phyloP scores from a whole-genome alignment of 2,113 vertebrate species.

The Phalacrocorax pelagicus region DNA sequence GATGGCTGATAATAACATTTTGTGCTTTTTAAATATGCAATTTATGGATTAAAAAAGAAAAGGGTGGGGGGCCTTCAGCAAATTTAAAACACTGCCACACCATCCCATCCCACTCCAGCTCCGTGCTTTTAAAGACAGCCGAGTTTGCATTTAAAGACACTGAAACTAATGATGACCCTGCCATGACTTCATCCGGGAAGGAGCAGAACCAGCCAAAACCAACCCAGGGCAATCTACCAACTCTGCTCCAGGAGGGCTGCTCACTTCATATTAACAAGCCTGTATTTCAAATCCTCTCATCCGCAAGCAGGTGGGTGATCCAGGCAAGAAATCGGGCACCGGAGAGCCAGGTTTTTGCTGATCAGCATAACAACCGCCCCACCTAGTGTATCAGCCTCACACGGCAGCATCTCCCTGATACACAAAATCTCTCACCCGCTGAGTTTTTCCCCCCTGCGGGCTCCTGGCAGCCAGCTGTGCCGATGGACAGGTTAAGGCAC shows the following conservation, averaged over 20 bases:
- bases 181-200: neutral
- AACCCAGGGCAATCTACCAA: neutral
- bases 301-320: neutral
- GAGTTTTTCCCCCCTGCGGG: neutral
- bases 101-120: neutral
- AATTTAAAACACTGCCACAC: conserved; percentile 8
- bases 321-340: neutral
- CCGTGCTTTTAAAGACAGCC: neutral
- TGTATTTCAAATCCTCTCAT: neutral
- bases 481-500: neutral
- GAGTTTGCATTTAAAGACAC: conserved; percentile 12
- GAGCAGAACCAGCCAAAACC: neutral
- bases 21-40: conserved; percentile 24
- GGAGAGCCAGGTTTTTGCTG: neutral
- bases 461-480: neutral
- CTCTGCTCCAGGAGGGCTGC: neutral
- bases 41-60: neutral
- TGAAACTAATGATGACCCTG: neutral
- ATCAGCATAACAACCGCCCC: conserved; percentile 50
- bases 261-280: neutral
- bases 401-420: neutral
- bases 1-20: neutral
- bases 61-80: neutral
- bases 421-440: too few species aligned
- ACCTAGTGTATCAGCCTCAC: conserved; percentile 59